phyloP scores from a whole-genome alignment of 1,140 invertebrate species.

The Drosophila oshimai region DNA sequence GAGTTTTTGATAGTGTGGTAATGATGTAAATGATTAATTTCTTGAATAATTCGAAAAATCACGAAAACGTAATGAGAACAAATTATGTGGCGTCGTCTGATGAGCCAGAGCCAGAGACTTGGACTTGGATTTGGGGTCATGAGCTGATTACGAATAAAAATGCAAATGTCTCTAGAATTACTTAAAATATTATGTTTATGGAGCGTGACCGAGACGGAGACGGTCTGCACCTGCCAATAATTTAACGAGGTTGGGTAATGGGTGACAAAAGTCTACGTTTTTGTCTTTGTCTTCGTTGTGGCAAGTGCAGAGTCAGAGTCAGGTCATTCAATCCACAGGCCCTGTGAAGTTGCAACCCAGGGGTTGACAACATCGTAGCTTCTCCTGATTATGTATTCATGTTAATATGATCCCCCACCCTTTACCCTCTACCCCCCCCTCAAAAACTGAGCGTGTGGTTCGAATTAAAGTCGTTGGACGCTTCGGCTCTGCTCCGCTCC shows the following conservation, averaged over 20 bases:
- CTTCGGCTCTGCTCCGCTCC: constrained; percentile 28
- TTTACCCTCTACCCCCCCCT: background rate
- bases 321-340: constrained; percentile 60
- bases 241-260: constrained; percentile 18
- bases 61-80: constrained; percentile 54
- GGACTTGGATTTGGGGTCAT: background rate
- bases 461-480: constrained; percentile 53
- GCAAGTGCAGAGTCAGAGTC: constrained; percentile 26
- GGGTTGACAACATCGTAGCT: constrained; percentile 69
- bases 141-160: constrained; percentile 35
- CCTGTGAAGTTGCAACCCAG: constrained; percentile 6
- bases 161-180: constrained; percentile 52
- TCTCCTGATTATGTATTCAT: constrained; percentile 74
- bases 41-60: constrained; percentile 55
- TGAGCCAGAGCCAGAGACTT: background rate
- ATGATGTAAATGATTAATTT: constrained; percentile 72
- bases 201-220: constrained; percentile 51
- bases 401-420: constrained; percentile 47
- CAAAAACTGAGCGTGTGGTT: constrained; percentile 46
- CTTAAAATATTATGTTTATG: constrained; percentile 66
- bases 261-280: constrained; percentile 48
- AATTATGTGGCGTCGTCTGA: constrained; percentile 41
- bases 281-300: background rate
- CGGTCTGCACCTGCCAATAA: constrained; percentile 45
- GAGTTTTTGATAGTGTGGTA: constrained; percentile 50